Conservation (phyloP, 64 coral and sea anemone genomes). For the Stylophora pistillata region DNA sequence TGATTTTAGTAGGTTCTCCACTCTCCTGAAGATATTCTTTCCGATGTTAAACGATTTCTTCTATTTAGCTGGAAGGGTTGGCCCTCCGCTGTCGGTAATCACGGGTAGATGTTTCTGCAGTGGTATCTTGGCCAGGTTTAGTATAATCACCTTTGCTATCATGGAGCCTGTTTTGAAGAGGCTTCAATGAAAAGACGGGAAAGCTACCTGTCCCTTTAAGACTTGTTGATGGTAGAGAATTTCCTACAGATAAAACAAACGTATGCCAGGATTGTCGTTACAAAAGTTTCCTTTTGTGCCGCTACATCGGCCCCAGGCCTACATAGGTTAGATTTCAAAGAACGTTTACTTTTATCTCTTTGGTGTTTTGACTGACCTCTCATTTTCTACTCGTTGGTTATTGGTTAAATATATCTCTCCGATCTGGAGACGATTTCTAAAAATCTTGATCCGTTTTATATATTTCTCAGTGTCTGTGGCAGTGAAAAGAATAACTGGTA, state of each 20-base stretch:
- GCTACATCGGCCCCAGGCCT: too few relatives aligned
- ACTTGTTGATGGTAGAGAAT: not conserved
- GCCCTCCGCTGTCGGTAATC: not conserved
- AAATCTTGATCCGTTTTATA: too few relatives aligned
- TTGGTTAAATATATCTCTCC: too few relatives aligned
- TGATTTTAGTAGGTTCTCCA: not conserved
- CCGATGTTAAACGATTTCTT: not conserved
- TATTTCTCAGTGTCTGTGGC: too few relatives aligned
- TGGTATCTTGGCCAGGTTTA: not conserved
- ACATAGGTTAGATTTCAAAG: too few relatives aligned
- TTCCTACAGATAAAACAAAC: not conserved
- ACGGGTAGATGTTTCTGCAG: not conserved
- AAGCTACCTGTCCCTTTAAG: not conserved
- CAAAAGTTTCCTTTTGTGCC: too few relatives aligned
- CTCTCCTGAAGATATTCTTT: not conserved
- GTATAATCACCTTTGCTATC: not conserved
- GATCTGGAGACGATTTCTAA: too few relatives aligned
- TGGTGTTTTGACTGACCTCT: too few relatives aligned
- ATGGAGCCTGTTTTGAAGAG: not conserved
- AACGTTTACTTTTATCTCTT: too few relatives aligned
- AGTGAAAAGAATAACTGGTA: too few relatives aligned
- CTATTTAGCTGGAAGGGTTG: not conserved
- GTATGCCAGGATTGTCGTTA: not conserved
- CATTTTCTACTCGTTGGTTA: too few relatives aligned
- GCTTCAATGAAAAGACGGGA: not conserved